Evolutionary conservation across 1,140 invertebrate species (phyloP).

Genomic region (Trachymyrmex septentrionalis): DNA sequence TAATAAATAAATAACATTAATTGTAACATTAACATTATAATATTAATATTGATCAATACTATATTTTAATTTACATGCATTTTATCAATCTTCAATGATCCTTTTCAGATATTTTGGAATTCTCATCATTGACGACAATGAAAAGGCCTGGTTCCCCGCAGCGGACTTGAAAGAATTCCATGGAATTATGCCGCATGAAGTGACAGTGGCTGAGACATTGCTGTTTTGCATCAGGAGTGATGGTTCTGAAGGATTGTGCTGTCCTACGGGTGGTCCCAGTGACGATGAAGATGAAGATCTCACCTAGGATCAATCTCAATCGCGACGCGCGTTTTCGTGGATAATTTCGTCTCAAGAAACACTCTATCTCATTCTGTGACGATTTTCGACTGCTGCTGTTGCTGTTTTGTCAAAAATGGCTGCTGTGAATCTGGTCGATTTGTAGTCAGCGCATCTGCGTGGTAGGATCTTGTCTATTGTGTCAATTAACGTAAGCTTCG

Average conservation of each 20-base stretch:
- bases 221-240: conserved; percentile 95
- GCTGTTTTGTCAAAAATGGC: conserved; percentile 49
- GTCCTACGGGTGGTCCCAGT: conserved; percentile 90
- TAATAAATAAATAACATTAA: not conserved
- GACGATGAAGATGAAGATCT: conserved; percentile 87
- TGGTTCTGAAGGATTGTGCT: conserved; percentile 93
- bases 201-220: conserved; percentile 91
- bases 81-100: not conserved
- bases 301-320: conserved; percentile 78
- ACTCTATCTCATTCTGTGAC: conserved; percentile 55
- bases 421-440: conserved; percentile 73
- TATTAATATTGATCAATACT: not conserved
- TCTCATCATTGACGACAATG: conserved; percentile 94
- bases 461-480: conserved; percentile 71
- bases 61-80: not conserved
- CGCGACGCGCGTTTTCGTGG: conserved; percentile 49
- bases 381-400: conserved; percentile 20
- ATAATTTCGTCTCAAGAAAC: conserved; percentile 62
- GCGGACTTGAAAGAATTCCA: conserved; percentile 96
- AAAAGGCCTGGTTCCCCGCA: conserved; percentile 96
- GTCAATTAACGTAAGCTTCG: conserved; percentile 65
- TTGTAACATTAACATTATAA: not conserved
- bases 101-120: conserved; percentile 90
- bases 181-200: conserved; percentile 93
- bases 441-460: conserved; percentile 73